Evolutionary conservation across 2,113 vertebrate species (phyloP), one percentile per base, ranked within the genome.

Genomic region (Colius striatus): DNA sequence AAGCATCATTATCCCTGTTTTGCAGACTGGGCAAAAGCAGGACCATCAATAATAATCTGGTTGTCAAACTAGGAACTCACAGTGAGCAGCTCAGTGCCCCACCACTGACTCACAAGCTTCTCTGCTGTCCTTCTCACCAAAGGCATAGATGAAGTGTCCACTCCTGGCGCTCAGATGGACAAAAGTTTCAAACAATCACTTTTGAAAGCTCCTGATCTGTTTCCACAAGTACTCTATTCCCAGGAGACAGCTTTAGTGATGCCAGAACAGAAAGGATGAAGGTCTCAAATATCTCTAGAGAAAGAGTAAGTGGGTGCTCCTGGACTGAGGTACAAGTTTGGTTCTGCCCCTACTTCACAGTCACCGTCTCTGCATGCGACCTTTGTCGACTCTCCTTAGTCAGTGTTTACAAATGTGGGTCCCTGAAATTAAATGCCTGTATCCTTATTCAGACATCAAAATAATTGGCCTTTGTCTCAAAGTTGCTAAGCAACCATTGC

Each of bases 401-500:
- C 13, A 81, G 2, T 25, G 30, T 34, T 94, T 89, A 72, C 21
- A 60, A 67, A 63, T 16, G 12, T 41, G 25, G 8, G 23, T 74
- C 34, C 26, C 43, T 81, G 50, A 57, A 94, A 90, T 63, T 30
- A 84, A 71, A 86, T 22, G 22, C 16, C 38, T 73, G 72, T 62
- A 63, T 89, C 76, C 14, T 82, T 60, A 57, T 87, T 75, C 70
- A 92, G 65, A 50, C 27, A 84, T 78, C 77, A 75, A 79, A 92
- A 92, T 71, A 90, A 7, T 43, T 90, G 79, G 72, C 63, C 79
- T 80, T 80, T 25, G 1, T 71, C 61, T 86, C 48, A 77, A 93
- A 97, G 83, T 90, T 96, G 92, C 95, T 92, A 94, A 92, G 95
- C 86, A 97, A 94, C 91, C 57, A 48, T 18, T 43, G 61, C 76